Base-by-base conservation (phyloP, 2,888 invertebrate species). In the Leptopilina syphax region DNA sequence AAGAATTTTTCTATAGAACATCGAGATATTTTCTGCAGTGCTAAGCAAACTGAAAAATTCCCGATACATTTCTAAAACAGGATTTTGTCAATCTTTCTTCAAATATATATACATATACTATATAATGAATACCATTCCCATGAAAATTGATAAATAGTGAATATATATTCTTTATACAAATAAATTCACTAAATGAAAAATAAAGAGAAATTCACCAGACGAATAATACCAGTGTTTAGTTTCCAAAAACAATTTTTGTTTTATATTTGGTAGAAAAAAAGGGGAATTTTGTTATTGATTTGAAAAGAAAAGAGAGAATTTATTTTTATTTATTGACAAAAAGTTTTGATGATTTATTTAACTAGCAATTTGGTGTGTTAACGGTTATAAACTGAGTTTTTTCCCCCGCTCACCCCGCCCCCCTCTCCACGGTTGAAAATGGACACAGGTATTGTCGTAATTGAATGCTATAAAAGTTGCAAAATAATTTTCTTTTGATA, bases 41-140 rank as follows among this genome's bases (percentile, higher is more conserved):
- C 34, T 73, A 60, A 73, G 57, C 34, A 73, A 73, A 73, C 73
- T 60, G 34, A 60, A 73, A 63, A 73, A 60, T 73, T 73, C 34
- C 41, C 57, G n/a, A 73, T 73, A 73, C 13, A 73, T 57, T 34
- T 73, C 57, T n/a, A 27, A 57, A 73, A 54, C 18, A 73, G 57
- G 34, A 27, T 70, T 70, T 73, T 41, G n/a, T 34, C 9, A 73
- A 73, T 57, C 34, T 73, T 10, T 10, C 57, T 60, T 27, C 27
- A 50, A 70, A 70, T 5, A 50, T 47, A 13, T 12, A 50, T 68
- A 47, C 27, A 27, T 27, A 27, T 27, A 27, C 27, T 34, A 34
- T 34, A 50, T 24, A 13, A 27, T 54, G 50, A 70, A 70, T 54
- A 50, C 8, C 8, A n/a, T 8, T 63, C 24, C 60, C n/a, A 7